Conservation (phyloP, 2,888 invertebrate genomes). For the Micoletzkya japonica region DNA sequence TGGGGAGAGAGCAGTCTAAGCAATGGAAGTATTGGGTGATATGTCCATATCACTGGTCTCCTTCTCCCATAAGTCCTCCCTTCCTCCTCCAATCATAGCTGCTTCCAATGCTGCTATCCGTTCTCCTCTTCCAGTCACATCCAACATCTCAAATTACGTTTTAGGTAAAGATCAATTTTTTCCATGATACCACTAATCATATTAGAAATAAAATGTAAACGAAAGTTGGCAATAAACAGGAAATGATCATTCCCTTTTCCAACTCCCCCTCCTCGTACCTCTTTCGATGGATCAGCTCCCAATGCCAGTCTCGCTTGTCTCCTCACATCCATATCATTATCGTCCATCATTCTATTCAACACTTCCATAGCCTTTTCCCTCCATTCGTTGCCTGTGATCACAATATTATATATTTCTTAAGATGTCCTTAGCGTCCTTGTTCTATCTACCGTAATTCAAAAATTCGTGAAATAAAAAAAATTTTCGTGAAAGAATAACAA, state of each 20-base stretch:
- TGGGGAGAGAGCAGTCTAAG: background rate
- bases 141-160: slow-evolving; percentile 1
- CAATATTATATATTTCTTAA: too few species aligned
- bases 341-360: slow-evolving; percentile 25
- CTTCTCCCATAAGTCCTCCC: background rate
- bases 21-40: slow-evolving; percentile 7
- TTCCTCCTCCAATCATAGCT: background rate
- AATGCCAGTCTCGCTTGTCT: slow-evolving; percentile 30
- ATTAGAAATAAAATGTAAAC: background rate
- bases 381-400: background rate
- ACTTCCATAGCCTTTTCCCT: background rate
- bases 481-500: too few species aligned
- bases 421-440: background rate
- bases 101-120: background rate
- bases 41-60: slow-evolving; percentile 19
- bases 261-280: background rate
- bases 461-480: background rate
- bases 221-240: background rate
- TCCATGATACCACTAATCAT: too few species aligned
- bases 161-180: background rate
- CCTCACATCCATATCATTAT: slow-evolving; percentile 35
- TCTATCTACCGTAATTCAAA: background rate
- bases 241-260: background rate
- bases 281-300: slow-evolving; percentile 7
- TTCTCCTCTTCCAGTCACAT: background rate